Evolutionary conservation across 1,140 invertebrate genomes (phyloP).

Genomic region (Papilio aristodemus): DNA sequence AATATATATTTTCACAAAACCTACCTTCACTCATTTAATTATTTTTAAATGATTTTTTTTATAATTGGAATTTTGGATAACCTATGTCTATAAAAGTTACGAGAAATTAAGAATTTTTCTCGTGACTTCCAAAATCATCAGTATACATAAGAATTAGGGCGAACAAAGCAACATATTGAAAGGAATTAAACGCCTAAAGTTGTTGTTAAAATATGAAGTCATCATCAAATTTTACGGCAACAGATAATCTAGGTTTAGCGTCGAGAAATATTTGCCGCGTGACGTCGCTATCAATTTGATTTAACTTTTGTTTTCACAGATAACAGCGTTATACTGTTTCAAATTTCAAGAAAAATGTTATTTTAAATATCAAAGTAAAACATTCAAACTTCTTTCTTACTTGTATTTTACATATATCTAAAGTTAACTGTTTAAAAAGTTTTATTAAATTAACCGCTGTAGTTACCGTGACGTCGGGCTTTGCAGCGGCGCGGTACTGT

Average conservation of each 20-base stretch:
- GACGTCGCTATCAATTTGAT: slow-evolving; percentile 48
- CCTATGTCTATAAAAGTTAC: background rate
- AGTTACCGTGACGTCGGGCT: slow-evolving; percentile 13
- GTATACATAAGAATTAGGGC: background rate
- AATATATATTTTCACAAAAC: no score
- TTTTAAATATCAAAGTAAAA: background rate
- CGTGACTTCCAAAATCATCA: no score
- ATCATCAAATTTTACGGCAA: slow-evolving; percentile 39
- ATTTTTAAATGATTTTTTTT: no score
- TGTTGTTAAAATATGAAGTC: slow-evolving; percentile 32
- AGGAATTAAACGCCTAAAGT: slow-evolving; percentile 20
- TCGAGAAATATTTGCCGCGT: slow-evolving; percentile 42
- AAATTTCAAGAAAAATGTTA: slow-evolving; percentile 38
- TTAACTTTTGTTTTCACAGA: slow-evolving; percentile 53
- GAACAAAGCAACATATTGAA: background rate
- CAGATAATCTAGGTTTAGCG: slow-evolving; percentile 36
- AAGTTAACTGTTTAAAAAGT: slow-evolving; percentile 15
- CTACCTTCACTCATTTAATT: no score
- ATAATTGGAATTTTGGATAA: no score
- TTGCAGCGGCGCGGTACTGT: background rate
- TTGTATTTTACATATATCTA: background rate
- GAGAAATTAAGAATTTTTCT: no score
- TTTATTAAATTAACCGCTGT: background rate
- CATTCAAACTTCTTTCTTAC: slow-evolving; percentile 11
- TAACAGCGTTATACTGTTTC: slow-evolving; percentile 44